Percentiles rank a stretch among this genome's conserved stretches.
Conservation (phyloP, 64 coral and sea anemone genomes). For the Montipora capricornis region DNA sequence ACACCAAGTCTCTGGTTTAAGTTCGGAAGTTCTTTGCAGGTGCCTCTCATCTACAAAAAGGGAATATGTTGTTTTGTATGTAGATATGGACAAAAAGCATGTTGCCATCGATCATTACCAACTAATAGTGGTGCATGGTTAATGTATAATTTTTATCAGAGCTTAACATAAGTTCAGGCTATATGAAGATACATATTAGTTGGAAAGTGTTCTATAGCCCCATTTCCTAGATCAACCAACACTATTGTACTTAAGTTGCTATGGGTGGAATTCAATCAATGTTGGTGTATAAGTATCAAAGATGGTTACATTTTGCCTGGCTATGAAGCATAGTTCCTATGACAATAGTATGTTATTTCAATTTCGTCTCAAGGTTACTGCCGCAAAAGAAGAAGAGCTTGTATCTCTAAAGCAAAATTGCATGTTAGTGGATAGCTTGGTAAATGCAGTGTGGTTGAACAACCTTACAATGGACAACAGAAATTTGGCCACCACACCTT, state of each 20-base stretch:
- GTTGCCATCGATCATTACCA: not conserved
- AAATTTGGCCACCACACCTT: conserved; percentile 46
- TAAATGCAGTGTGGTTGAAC: conserved; percentile 47
- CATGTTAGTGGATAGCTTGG: conserved; percentile 21
- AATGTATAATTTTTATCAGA: not conserved
- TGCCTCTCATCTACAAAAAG: not conserved
- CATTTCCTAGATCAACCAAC: not conserved
- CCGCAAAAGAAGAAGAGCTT: conserved; percentile 32
- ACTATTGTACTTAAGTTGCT: not conserved
- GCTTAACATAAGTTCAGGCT: not conserved
- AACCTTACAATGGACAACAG: conserved; percentile 38
- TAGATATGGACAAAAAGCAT: not conserved
- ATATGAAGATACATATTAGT: not conserved
- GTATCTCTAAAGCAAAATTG: not conserved
- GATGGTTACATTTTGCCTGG: not conserved
- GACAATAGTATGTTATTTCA: conserved; percentile 1
- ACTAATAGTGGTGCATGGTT: not conserved
- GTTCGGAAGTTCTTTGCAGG: not conserved
- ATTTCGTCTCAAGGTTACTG: conserved; percentile 10
- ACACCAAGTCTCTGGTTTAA: not conserved
- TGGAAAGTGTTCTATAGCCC: not conserved
- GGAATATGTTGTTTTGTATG: not conserved
- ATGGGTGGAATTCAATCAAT: conserved; percentile 1
- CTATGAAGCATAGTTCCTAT: conserved; percentile 2
- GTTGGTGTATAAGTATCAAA: not conserved